Conservation (phyloP, 2,797 vertebrate genomes). For the Caiman crocodilus region DNA sequence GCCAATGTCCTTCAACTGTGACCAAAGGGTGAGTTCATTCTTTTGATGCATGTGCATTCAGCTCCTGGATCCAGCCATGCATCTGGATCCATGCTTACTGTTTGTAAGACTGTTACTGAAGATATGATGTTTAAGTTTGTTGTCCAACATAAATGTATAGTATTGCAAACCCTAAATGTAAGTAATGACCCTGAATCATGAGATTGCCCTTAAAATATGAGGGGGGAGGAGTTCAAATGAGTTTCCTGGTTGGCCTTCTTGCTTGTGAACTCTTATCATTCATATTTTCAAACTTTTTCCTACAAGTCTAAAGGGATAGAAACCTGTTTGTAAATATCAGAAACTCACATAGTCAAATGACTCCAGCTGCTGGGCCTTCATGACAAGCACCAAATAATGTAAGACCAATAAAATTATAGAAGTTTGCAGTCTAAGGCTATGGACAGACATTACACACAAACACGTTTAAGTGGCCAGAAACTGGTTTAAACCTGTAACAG, state of each 20-base stretch:
- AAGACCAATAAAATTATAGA: background rate
- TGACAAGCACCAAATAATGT: slow-evolving; percentile 28
- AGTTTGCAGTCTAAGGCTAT: too few species aligned
- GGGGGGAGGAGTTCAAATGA: background rate
- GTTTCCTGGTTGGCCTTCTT: background rate
- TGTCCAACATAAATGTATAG: slow-evolving; percentile 23
- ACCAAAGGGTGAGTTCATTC: background rate
- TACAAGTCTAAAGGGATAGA: slow-evolving; percentile 35
- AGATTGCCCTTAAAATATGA: slow-evolving; percentile 28
- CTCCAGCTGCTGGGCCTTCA: background rate
- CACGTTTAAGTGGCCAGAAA: too few species aligned
- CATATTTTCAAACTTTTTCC: slow-evolving; percentile 5
- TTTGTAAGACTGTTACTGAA: background rate
- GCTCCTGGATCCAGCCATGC: background rate
- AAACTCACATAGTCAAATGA: background rate
- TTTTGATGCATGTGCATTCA: background rate
- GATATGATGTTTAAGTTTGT: slow-evolving; percentile 6
- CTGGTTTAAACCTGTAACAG: too few species aligned
- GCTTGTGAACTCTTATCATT: slow-evolving; percentile 15
- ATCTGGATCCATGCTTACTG: background rate
- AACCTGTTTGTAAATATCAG: slow-evolving; percentile 21
- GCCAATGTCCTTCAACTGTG: background rate
- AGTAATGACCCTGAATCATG: slow-evolving; percentile 26
- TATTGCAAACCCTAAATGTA: background rate
- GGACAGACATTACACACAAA: too few species aligned